Conservation (phyloP, 2,888 invertebrate species). For the Lasioglossum oenotherae region DNA sequence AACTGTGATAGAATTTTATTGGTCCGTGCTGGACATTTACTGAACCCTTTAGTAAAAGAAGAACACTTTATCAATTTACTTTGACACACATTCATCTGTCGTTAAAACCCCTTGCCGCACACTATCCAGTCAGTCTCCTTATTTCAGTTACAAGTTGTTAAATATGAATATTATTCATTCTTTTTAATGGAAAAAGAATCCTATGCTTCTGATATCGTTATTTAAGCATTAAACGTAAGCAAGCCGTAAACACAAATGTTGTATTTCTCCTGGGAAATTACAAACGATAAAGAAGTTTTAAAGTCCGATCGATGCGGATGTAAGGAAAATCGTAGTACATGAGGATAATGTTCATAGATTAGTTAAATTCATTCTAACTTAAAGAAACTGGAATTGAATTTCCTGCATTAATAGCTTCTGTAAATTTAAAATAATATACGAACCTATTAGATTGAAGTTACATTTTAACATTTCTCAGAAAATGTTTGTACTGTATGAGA, state of each 20-base stretch:
- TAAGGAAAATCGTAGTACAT: background rate
- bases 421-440: background rate
- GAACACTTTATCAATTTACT: background rate
- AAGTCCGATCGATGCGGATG: background rate
- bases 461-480: background rate
- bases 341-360: background rate
- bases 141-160: too few species aligned
- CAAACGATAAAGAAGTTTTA: background rate
- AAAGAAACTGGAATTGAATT: background rate
- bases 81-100: background rate
- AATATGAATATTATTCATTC: too few species aligned
- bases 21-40: background rate
- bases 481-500: background rate
- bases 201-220: background rate
- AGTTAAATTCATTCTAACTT: background rate
- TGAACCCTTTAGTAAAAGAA: background rate
- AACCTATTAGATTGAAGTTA: background rate
- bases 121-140: too few species aligned
- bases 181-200: background rate
- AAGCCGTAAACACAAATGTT: background rate
- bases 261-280: background rate
- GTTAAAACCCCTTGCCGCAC: too few species aligned
- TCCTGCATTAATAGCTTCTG: background rate
- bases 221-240: background rate
- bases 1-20: constrained; percentile 6